Conservation (phyloP, 1,140 invertebrate genomes). For the Drosophila santomea region DNA sequence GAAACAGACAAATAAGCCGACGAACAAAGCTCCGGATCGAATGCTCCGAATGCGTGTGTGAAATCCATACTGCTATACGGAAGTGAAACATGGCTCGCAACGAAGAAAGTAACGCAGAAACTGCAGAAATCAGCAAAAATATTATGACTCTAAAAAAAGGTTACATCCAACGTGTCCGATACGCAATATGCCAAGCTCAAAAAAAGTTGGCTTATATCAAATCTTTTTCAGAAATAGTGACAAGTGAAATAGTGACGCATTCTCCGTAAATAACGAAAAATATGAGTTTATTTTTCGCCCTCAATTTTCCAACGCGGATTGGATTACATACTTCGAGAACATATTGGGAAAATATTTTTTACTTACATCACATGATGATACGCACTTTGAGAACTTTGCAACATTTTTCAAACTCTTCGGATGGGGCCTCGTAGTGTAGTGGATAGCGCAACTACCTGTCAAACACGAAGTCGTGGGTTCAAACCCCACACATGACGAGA, state of each 20-base stretch:
- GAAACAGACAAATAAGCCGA: too few relatives aligned
- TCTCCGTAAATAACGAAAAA: not conserved
- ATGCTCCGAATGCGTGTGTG: too few relatives aligned
- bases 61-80: too few relatives aligned
- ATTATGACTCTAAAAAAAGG: not conserved
- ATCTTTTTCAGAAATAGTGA: not conserved
- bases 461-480: too few relatives aligned
- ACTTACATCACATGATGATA: not conserved
- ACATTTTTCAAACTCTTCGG: too few relatives aligned
- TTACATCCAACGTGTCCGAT: constrained; percentile 1
- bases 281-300: not conserved
- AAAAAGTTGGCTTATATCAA: not conserved
- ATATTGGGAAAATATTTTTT: not conserved
- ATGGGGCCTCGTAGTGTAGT: not conserved
- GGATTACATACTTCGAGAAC: not conserved
- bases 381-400: too few relatives aligned
- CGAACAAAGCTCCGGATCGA: too few relatives aligned
- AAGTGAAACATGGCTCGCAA: too few relatives aligned
- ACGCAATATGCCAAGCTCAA: constrained; percentile 8
- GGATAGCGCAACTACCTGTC: too few relatives aligned
- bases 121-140: not conserved
- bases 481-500: too few relatives aligned
- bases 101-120: too few relatives aligned
- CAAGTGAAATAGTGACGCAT: too few relatives aligned
- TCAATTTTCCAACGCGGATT: not conserved